Percentiles rank a stretch among this genome's conserved stretches.
These are phyloP conservation scores for Cercocebus atys DNA, from an alignment of 2,113 vertebrate genomes.

Conservation along the genomic window DNA sequence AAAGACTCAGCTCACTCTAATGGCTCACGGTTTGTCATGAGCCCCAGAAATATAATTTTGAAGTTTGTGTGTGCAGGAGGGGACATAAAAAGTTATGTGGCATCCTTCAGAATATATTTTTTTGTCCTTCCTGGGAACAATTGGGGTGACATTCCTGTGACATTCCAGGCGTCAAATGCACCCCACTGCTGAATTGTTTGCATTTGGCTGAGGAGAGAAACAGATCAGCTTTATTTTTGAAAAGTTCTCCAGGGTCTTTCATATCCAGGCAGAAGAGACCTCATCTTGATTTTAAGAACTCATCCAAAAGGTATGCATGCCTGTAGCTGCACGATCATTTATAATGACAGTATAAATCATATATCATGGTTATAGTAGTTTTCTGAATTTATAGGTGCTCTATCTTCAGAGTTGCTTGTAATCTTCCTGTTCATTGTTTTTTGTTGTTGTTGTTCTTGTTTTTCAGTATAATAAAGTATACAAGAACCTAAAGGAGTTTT, in stretches of 20 bases:
- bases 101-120: neutral
- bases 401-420: neutral
- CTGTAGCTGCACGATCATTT: neutral
- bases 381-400: neutral
- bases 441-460: neutral
- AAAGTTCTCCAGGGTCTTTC: neutral
- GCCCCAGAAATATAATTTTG: neutral
- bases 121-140: neutral
- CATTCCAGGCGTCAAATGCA: neutral
- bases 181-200: neutral
- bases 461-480: constrained; percentile 91
- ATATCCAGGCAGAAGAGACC: neutral
- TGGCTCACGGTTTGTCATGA: neutral
- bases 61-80: neutral
- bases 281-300: constrained; percentile 38
- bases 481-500: constrained; percentile 90
- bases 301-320: neutral
- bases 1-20: neutral
- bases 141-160: neutral
- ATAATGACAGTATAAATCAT: neutral
- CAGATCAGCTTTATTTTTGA: neutral
- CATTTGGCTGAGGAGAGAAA: neutral
- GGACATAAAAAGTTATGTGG: neutral
- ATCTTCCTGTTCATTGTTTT: neutral
- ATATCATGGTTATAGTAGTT: neutral